Evolutionary conservation across 1,140 invertebrate genomes (phyloP), one percentile per base, ranked within the genome.

Genomic region (Drosophila teissieri): DNA sequence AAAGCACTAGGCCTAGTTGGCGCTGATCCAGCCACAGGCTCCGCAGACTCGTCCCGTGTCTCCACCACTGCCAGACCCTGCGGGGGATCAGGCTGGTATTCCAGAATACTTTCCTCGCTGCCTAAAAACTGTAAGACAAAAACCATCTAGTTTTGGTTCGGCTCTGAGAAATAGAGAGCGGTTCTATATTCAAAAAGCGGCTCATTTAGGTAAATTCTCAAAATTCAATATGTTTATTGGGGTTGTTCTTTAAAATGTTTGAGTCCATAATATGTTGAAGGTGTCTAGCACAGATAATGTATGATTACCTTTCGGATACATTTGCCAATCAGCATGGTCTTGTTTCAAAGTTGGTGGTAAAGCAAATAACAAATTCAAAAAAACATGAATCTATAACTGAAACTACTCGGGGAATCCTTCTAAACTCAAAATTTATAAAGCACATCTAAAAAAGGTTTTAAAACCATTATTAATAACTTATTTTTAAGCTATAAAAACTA

Each of bases 61-160:
- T 45, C 56, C 10, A 52, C 48, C 10, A 51, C 40, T 14, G 49
- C 15, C 24, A 40, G 17, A 4, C 17, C 17, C 10, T 60, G 37
- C 7, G 54, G 55, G 7, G 79, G 72, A n/a, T 90, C 83, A 2
- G 90, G 63, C 36, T 91, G 83, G 27, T 91, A 91, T 57, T 91
- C 90, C 54, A 91, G 27, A 10, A 91, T 91, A 86, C 96, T 96
- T 92, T 96, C 96, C 92, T 96, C 96, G 89, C 96, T 96, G 64
- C 96, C 96, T 40, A 95, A 95, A 90, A 96, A 96, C 90, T 91
- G 61, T 12, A 78, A 89, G 22, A n/a, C 53, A 45, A 67, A 31
- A 36, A 19, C 37, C 40, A 31, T 63, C 78, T 22, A 58, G 40
- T 39, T 51, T 19, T 31, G 31, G 19, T 14, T 46, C 39, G 40